A percentile compares a stretch with the other conserved stretches of the same genome.
Evolutionary conservation across 2,113 vertebrate species (phyloP).

Genomic region (Poicephalus meyeri): DNA sequence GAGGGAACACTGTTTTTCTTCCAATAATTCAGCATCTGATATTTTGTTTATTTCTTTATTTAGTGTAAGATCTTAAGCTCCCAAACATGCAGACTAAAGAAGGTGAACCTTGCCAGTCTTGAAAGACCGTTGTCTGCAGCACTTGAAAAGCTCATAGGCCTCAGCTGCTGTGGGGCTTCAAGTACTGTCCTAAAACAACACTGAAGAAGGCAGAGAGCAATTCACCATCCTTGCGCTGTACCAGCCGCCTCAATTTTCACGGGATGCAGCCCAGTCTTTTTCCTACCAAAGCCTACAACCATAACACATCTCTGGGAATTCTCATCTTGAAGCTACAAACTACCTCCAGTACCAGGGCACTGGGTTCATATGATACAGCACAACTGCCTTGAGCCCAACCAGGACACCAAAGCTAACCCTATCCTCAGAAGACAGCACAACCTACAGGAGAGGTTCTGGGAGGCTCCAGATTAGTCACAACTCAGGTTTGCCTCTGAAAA

Average conservation of each 20-base stretch:
- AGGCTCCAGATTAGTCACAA: neutral
- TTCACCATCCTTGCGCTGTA: neutral
- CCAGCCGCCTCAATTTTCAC: neutral
- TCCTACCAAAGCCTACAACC: neutral
- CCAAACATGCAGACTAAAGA: neutral
- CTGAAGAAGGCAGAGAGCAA: neutral
- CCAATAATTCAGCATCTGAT: neutral
- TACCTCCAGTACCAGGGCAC: neutral
- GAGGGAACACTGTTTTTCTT: neutral
- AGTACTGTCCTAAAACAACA: neutral
- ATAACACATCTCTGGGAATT: neutral
- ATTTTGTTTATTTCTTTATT: neutral
- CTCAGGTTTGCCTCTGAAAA: neutral
- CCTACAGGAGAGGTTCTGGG: neutral
- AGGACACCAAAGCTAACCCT: neutral
- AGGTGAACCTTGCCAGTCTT: neutral
- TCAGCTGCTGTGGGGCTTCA: fast-evolving
- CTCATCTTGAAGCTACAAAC: neutral
- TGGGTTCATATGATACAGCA: neutral
- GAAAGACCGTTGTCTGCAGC: neutral
- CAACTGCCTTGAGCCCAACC: neutral
- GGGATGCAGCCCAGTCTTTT: neutral
- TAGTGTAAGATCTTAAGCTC: neutral
- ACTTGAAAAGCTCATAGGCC: neutral
- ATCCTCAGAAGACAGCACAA: neutral